Percentiles rank a stretch among this genome's conserved stretches.
Conservation (phyloP, 2,888 invertebrate species). For the Lasioglossum malachurum region DNA sequence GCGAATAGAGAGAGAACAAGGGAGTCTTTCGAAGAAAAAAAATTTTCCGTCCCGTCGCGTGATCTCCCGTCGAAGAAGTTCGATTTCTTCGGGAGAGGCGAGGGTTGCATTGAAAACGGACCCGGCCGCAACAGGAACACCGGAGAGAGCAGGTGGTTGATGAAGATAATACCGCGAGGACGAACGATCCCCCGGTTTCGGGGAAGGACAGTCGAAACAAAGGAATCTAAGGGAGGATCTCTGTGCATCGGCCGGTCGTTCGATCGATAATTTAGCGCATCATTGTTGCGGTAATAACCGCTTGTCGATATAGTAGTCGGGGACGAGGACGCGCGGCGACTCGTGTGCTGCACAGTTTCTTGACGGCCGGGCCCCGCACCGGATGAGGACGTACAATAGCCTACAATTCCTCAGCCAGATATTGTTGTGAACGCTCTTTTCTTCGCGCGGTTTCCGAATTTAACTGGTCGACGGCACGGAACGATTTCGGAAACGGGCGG, state of each 20-base stretch:
- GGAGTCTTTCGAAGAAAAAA: background rate
- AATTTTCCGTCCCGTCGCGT: slow-evolving; percentile 54
- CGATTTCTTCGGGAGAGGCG: slow-evolving; percentile 41
- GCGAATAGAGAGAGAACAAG: background rate
- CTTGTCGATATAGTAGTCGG: slow-evolving; percentile 47
- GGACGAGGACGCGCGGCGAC: slow-evolving; percentile 25
- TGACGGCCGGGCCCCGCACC: slow-evolving; percentile 16
- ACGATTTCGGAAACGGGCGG: background rate
- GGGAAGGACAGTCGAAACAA: slow-evolving; percentile 47
- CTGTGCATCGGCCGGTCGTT: slow-evolving; percentile 67
- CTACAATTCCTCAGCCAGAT: slow-evolving; percentile 17
- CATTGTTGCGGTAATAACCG: slow-evolving; percentile 70
- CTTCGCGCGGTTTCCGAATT: background rate
- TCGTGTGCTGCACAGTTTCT: slow-evolving; percentile 9
- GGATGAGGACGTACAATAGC: slow-evolving; percentile 50
- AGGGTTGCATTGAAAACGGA: slow-evolving; percentile 40
- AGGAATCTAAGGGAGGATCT: slow-evolving; percentile 69
- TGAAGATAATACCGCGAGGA: slow-evolving; percentile 65
- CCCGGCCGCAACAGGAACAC: slow-evolving; percentile 41
- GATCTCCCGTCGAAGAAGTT: slow-evolving; percentile 57
- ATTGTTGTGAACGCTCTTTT: background rate
- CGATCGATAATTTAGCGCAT: slow-evolving; percentile 71
- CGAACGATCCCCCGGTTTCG: slow-evolving; percentile 55
- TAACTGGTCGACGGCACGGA: slow-evolving; percentile 31
- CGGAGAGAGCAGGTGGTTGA: slow-evolving; percentile 70